Percentiles rank a stretch among this genome's conserved stretches.
phyloP scores from a whole-genome alignment of 2,113 vertebrate genomes.

The Syrmaticus mikado region DNA sequence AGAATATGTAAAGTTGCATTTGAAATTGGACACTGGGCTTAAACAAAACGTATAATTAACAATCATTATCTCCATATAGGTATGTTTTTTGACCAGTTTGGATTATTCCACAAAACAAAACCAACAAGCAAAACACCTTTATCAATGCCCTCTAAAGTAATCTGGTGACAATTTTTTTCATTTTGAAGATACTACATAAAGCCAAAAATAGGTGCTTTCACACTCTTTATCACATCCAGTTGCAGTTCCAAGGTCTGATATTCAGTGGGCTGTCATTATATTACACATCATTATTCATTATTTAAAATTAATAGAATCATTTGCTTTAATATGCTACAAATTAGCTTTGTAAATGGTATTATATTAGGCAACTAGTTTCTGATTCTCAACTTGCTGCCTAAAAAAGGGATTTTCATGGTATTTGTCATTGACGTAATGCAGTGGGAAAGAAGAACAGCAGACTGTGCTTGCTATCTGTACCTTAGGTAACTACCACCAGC shows the following conservation, averaged over 20 bases:
- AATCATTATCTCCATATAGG: background rate
- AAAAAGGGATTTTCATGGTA: background rate
- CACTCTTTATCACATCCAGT: background rate
- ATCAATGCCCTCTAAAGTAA: background rate
- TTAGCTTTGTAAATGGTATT: slow-evolving; percentile 23
- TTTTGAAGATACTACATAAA: background rate
- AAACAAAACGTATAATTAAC: background rate
- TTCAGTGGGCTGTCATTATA: background rate
- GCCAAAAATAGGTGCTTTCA: background rate
- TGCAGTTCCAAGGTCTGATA: background rate
- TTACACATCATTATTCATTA: background rate
- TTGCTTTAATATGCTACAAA: slow-evolving; percentile 37
- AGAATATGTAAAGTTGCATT: background rate
- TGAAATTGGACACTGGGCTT: background rate
- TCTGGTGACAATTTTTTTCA: too few relatives aligned
- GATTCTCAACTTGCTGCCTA: background rate
- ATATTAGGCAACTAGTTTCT: background rate
- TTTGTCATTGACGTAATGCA: background rate
- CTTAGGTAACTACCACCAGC: background rate
- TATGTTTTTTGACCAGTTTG: background rate
- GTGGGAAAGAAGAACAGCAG: background rate
- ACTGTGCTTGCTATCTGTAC: background rate
- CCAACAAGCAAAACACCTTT: background rate
- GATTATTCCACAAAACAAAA: background rate
- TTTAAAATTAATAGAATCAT: slow-evolving; percentile 42